A percentile compares a stretch with the other conserved stretches of the same genome.
These are phyloP conservation scores for Genyomyrus donnyi DNA, from an alignment of 2,113 vertebrate species.

Conservation along the genomic window DNA sequence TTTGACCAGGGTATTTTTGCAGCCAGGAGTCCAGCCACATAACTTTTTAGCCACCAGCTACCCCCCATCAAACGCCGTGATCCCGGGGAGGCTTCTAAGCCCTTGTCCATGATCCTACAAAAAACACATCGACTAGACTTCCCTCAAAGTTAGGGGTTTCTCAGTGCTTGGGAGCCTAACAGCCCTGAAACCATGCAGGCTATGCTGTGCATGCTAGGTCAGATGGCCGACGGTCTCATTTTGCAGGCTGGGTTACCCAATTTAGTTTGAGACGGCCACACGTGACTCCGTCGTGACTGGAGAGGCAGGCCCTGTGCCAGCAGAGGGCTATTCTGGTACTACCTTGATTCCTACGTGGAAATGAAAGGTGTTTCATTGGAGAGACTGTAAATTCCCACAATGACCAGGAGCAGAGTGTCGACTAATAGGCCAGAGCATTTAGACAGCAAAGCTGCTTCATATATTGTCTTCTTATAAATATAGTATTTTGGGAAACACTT, in stretches of 20 bases:
- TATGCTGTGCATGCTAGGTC: conserved; percentile 28
- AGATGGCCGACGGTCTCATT: conserved; percentile 28
- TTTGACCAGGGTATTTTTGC: not conserved
- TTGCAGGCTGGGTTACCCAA: conserved; percentile 38
- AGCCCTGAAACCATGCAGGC: conserved; percentile 31
- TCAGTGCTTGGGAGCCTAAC: conserved; percentile 27
- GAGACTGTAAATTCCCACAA: not conserved
- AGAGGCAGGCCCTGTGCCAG: not conserved
- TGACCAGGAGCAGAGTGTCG: not conserved
- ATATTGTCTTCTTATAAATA: not conserved
- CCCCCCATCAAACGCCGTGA: not conserved
- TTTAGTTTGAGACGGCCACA: conserved; percentile 23
- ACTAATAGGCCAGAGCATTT: not conserved
- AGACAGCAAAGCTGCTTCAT: not conserved
- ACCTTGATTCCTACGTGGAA: not conserved
- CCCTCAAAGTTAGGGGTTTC: not conserved
- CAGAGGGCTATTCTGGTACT: not conserved
- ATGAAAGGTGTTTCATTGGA: not conserved
- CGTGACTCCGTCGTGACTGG: not conserved
- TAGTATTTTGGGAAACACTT: not conserved
- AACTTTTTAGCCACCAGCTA: not conserved
- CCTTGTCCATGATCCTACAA: not conserved
- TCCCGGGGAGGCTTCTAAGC: not conserved
- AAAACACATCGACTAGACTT: not conserved
- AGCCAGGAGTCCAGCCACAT: not conserved